phyloP scores from a whole-genome alignment of 2,888 invertebrate genomes.

The Lochmaea crataegi region DNA sequence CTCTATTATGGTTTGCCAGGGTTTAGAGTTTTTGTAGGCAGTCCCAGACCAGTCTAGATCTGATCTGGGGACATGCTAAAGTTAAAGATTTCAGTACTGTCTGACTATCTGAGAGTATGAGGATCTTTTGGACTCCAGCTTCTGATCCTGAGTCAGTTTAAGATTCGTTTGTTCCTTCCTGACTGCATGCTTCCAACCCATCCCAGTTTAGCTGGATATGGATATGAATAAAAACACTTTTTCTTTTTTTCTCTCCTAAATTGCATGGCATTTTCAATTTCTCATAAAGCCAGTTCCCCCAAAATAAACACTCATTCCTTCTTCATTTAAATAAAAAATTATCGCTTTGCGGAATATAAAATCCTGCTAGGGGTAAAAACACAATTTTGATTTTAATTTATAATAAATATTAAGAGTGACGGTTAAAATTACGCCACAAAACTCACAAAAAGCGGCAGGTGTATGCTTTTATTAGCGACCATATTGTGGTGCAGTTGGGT shows the following conservation, averaged over 20 bases:
- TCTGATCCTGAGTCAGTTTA: too few species aligned
- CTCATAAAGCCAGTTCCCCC: not conserved
- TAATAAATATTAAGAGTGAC: not conserved
- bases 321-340: not conserved
- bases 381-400: conserved; percentile 6
- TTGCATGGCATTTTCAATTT: not conserved
- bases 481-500: not conserved
- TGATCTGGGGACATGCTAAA: too few species aligned
- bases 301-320: not conserved
- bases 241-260: not conserved
- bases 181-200: too few species aligned
- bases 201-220: too few species aligned
- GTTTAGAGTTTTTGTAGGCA: too few species aligned
- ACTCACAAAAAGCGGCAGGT: conserved; percentile 6
- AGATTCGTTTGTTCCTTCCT: too few species aligned
- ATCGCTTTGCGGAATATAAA: not conserved
- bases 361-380: not conserved
- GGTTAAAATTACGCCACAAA: conserved; percentile 1
- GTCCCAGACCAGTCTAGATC: too few species aligned
- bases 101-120: too few species aligned
- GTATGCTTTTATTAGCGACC: conserved; percentile 3
- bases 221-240: too few species aligned
- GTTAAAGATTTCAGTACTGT: too few species aligned
- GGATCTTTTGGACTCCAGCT: too few species aligned
- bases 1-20: too few species aligned